Evolutionary conservation across 2,888 invertebrate genomes (phyloP).

Genomic region (Nymphalis polychloros): DNA sequence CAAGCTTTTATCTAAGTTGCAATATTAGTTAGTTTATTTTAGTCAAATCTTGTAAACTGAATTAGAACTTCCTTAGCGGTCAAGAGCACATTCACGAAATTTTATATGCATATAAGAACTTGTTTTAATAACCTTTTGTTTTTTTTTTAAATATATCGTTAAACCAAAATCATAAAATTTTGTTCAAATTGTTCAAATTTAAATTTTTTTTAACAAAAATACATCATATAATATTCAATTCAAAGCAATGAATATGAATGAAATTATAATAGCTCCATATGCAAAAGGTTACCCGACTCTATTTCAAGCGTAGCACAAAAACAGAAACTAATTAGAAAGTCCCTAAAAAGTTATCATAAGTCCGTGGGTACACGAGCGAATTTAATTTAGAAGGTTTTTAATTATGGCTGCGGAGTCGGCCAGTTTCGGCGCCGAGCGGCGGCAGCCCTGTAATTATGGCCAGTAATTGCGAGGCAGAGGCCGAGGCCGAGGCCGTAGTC

Average conservation of each 20-base stretch:
- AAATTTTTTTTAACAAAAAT: no score
- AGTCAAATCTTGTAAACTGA: no score
- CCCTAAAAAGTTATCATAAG: constrained; percentile 80
- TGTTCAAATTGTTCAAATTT: no score
- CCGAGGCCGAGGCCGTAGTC: constrained; percentile 48
- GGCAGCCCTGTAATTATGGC: constrained; percentile 80
- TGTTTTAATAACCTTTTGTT: no score
- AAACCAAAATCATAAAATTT: no score
- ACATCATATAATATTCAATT: constrained; percentile 1
- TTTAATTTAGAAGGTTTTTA: constrained; percentile 82
- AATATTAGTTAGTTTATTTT: no score
- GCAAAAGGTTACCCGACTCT: constrained; percentile 42
- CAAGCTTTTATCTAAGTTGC: no score
- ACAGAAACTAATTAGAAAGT: constrained; percentile 78
- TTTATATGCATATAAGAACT: background rate
- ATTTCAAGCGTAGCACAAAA: constrained; percentile 51
- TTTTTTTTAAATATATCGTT: no score
- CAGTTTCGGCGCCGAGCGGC: constrained; percentile 77
- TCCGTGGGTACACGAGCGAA: constrained; percentile 77
- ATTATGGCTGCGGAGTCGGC: constrained; percentile 72
- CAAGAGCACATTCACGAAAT: background rate
- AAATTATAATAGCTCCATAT: constrained; percentile 25
- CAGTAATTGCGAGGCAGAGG: constrained; percentile 76
- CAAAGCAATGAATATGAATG: constrained; percentile 12
- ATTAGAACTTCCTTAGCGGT: no score